Evolutionary conservation across 2,888 invertebrate genomes (phyloP).

Genomic region (Parasteatoda lunata): DNA sequence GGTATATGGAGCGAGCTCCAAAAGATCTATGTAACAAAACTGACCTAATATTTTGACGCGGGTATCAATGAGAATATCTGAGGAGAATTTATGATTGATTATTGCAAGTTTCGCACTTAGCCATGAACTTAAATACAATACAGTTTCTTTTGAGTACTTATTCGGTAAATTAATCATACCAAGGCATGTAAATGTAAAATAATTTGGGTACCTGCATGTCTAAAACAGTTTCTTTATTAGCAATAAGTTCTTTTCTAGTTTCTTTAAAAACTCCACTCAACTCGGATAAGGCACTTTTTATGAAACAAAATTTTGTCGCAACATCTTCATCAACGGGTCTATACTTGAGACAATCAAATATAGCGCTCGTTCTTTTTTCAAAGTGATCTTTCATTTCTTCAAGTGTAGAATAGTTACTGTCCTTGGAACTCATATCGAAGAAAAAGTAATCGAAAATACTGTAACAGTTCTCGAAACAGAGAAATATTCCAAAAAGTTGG

Average conservation of each 20-base stretch:
- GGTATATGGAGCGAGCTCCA: no score
- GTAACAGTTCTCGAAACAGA: no score
- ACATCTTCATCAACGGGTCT: background rate
- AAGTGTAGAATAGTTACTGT: background rate
- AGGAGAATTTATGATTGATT: no score
- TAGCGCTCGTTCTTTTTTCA: background rate
- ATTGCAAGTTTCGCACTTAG: no score
- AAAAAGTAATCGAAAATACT: no score
- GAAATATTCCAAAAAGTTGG: no score
- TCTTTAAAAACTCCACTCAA: conserved; percentile 4
- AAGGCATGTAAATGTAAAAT: background rate
- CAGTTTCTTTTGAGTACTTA: no score
- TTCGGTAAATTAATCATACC: no score
- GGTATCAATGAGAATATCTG: no score
- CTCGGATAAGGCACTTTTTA: background rate
- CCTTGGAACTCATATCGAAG: background rate
- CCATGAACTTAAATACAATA: no score
- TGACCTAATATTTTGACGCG: no score
- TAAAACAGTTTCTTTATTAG: background rate
- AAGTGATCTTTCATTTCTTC: conserved; percentile 2
- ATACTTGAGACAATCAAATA: conserved; percentile 3
- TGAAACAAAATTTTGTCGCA: background rate
- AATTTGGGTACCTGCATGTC: conserved; percentile 8
- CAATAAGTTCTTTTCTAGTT: conserved; percentile 1
- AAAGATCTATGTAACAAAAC: no score